Evolutionary conservation across 2,888 invertebrate genomes (phyloP), one percentile per base, ranked within the genome.

Genomic region (Netelia fuscicornis): DNA sequence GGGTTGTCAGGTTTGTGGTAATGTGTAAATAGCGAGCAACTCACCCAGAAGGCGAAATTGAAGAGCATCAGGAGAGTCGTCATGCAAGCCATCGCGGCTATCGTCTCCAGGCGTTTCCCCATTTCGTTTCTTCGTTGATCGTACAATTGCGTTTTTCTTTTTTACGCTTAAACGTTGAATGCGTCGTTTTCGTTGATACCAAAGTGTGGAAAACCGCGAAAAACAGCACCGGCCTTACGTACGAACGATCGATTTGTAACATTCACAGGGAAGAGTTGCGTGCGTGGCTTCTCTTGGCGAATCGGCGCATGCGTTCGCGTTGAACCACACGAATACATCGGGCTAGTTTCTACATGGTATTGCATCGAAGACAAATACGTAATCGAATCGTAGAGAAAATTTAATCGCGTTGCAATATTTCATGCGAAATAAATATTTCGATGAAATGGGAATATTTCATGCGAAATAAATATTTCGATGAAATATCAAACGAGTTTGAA

Each of bases 21-120:
- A 17, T 17, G 56, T 23, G 17, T 44, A 84, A 60, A 23, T 2
- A 56, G 25, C 54, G 25, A 67, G 60, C 44, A 54, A 95, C 97
- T 96, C 94, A 98, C 98, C 97, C 97, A 97, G 94, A 97, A 97
- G 42, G 96, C 94, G 88, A 97, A 95, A 94, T 97, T 98, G 94
- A 97, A 97, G 76, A 97, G 94, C 95, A 97, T 97, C 85, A 98
- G 94, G 58, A 97, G 94, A 0, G 96, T 96, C 93, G 97, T 97
- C 94, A 97, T 95, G 93, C 97, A 97, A 87, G 96, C 96, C 93
- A 97, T 96, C 42, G 96, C 96, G 60, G 97, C 96, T 87, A 96
- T 95, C 87, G 96, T 96, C 93, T 96, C 96, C 88, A 97, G 94
- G 90, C 96, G 95, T 91, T 96, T 96, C n/a, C 96, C 96, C 97